phyloP scores from a whole-genome alignment of 2,888 invertebrate genomes.

The Arrhopalites spinosus region DNA sequence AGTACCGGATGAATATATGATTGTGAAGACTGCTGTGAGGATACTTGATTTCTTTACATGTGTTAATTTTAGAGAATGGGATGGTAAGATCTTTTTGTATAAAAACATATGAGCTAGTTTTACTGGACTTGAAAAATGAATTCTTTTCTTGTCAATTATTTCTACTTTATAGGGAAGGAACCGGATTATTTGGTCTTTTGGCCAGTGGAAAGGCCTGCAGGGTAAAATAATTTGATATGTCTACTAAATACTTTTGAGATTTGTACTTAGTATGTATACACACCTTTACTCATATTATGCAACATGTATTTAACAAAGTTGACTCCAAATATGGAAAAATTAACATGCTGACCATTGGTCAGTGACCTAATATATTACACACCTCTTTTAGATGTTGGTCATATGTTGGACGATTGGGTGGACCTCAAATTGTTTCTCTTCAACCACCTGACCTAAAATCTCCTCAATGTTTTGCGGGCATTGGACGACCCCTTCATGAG shows the following conservation, averaged over 20 bases:
- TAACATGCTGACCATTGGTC: not conserved
- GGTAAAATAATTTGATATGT: constrained; percentile 55
- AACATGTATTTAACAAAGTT: too few species aligned
- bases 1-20: constrained; percentile 66
- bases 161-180: too few species aligned
- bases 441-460: constrained; percentile 68
- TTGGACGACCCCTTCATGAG: constrained; percentile 79
- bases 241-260: not conserved
- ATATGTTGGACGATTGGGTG: constrained; percentile 74
- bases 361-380: not conserved
- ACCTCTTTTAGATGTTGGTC: constrained; percentile 75
- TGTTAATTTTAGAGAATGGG: constrained; percentile 69
- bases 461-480: constrained; percentile 68
- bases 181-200: constrained; percentile 70
- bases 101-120: too few species aligned
- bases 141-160: too few species aligned
- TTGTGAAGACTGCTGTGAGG: constrained; percentile 67
- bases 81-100: too few species aligned
- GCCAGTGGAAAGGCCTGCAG: constrained; percentile 69
- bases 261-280: too few species aligned
- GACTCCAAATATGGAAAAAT: too few species aligned
- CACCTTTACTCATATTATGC: too few species aligned
- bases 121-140: too few species aligned
- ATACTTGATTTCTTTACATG: constrained; percentile 70
- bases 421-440: constrained; percentile 73